A percentile compares a stretch with the other conserved stretches of the same genome.
phyloP scores from a whole-genome alignment of 1,140 invertebrate genomes.

The Eumaeus atala region DNA sequence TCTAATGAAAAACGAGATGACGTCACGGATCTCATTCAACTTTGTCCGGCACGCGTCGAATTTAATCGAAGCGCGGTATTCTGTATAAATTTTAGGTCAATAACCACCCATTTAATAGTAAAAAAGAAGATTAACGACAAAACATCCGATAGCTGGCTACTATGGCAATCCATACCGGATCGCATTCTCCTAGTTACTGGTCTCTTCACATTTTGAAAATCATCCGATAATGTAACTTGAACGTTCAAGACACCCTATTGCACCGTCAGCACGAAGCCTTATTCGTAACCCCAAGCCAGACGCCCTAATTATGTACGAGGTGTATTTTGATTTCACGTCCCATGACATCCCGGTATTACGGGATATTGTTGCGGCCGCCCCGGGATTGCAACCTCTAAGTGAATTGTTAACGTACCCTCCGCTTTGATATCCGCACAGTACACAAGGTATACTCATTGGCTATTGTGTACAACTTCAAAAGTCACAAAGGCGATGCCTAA shows the following conservation, averaged over 20 bases:
- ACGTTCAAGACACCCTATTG: background rate
- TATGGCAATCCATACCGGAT: too few species aligned
- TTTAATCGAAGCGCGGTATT: too few species aligned
- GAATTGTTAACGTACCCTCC: conserved; percentile 21
- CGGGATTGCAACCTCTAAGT: conserved; percentile 22
- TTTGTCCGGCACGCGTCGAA: too few species aligned
- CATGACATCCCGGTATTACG: conserved; percentile 33
- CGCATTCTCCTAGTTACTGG: too few species aligned
- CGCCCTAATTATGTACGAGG: conserved; percentile 33
- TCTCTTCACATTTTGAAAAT: too few species aligned
- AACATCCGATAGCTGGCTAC: too few species aligned
- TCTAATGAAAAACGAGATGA: too few species aligned
- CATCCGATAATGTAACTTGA: too few species aligned
- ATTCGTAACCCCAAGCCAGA: conserved; percentile 21
- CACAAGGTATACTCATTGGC: background rate
- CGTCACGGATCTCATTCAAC: too few species aligned
- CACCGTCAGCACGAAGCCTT: background rate
- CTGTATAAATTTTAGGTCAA: too few species aligned
- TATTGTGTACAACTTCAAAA: background rate
- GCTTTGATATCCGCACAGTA: conserved; percentile 10
- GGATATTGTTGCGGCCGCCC: conserved; percentile 27
- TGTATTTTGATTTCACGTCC: conserved; percentile 40
- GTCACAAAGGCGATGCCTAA: background rate
- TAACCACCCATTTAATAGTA: too few species aligned
- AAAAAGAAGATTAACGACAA: too few species aligned